Base-by-base conservation (phyloP, 2,113 vertebrate species). In the Xiphorhynchus elegans region DNA sequence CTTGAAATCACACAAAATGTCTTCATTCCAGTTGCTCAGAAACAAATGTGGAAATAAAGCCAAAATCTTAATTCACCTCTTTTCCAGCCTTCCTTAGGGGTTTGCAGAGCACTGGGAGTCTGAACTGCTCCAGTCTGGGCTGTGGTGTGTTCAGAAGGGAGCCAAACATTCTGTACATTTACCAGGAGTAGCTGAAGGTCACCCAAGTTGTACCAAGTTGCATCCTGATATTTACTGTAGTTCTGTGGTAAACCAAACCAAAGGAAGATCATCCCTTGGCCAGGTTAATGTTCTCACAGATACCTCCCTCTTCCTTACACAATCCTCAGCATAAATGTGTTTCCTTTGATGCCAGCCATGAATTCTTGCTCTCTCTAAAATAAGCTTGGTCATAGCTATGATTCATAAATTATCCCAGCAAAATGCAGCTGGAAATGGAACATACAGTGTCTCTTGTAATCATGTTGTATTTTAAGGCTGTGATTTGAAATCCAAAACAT, bases 321-420 rank as follows among this genome's bases (percentile, higher is more conserved):
- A 64, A 0, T 56, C 79, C 73, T 60, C 49, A 24, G 2, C 44
- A 58, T 25, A 69, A 74, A 68, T 42, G 39, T 46, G 23, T 76
- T 88, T 49, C 46, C 58, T 95, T 96, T 92, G 73, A 90, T 93
- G 83, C 81, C 88, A 89, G 49, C 74, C n/a, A 11, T 39, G 46
- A 88, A 82, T 94, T 89, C 89, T 89, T 89, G 46, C 69, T 82
- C 68, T 94, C 89, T 80, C 29, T 58, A 42, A 88, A 95, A 90
- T 78, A 70, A 86, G 76, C 56, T 95, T 7, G 0, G 55, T 84
- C 84, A 37, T 69, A 66, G 37, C 69, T 92, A 14, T 89, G 80
- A 89, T 90, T 89, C 94, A 78, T 87, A 84, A 96, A 94, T 96
- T 81, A 84, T 84, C 39, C 39, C 64, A 73, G 89, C 73, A 75